Conservation (phyloP, 2,888 invertebrate species). For the Strigamia maritima region DNA sequence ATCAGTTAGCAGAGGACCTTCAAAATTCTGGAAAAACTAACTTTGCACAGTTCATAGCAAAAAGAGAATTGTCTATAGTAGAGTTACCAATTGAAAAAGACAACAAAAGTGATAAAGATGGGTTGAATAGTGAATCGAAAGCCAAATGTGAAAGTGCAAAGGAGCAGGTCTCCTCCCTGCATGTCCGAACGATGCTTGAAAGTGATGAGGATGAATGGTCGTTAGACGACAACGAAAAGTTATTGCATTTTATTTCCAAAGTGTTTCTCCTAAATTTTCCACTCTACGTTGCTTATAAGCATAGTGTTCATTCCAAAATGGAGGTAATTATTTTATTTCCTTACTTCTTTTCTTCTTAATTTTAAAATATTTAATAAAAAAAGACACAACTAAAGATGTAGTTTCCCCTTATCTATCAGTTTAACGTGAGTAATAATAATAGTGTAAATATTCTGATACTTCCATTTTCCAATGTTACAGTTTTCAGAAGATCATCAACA, state of each 20-base stretch:
- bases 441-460: not conserved
- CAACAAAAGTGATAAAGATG: slow-evolving; percentile 48
- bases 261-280: slow-evolving; percentile 83
- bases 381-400: not conserved
- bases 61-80: not conserved
- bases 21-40: not conserved
- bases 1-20: slow-evolving; percentile 3
- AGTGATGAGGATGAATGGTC: slow-evolving; percentile 59
- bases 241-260: slow-evolving; percentile 83
- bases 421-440: not conserved
- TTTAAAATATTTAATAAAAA: not conserved
- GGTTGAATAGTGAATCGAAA: slow-evolving; percentile 45
- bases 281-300: slow-evolving; percentile 68
- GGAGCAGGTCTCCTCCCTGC: slow-evolving; percentile 36
- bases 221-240: slow-evolving; percentile 79
- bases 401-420: not conserved
- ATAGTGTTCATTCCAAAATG: slow-evolving; percentile 72
- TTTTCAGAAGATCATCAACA: slow-evolving; percentile 25
- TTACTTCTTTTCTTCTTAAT: slow-evolving; percentile 25
- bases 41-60: not conserved
- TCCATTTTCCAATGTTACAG: slow-evolving; percentile 2
- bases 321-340: slow-evolving; percentile 54
- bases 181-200: slow-evolving; percentile 17
- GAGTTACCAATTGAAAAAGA: slow-evolving; percentile 45
- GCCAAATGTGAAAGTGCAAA: slow-evolving; percentile 31